These are phyloP conservation scores for Arnoldichthys spilopterus DNA, from an alignment of 2,797 vertebrate species.

Conservation along the genomic window DNA sequence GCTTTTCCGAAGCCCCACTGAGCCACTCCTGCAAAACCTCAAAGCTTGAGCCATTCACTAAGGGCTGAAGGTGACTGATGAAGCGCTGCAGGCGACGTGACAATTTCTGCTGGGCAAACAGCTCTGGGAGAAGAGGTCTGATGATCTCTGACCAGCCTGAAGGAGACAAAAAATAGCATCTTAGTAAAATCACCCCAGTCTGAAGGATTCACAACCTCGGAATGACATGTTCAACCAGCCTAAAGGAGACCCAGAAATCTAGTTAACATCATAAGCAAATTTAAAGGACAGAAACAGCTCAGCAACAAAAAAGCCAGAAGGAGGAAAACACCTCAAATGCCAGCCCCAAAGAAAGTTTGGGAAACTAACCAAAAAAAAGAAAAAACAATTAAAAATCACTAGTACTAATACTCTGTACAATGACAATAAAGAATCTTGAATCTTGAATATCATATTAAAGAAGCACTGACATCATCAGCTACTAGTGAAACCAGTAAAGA, in stretches of 20 bases:
- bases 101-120: slow-evolving; percentile 57
- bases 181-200: neutral
- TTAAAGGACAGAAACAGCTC: too few species aligned
- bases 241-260: neutral
- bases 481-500: too few species aligned
- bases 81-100: slow-evolving; percentile 55
- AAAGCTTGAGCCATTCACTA: neutral
- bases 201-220: too few species aligned
- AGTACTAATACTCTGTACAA: too few species aligned
- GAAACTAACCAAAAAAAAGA: too few species aligned
- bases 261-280: neutral
- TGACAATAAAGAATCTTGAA: too few species aligned
- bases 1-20: neutral
- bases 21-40: slow-evolving; percentile 50
- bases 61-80: neutral
- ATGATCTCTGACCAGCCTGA: slow-evolving; percentile 46
- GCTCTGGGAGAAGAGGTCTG: slow-evolving; percentile 57
- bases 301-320: too few species aligned
- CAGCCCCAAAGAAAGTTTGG: too few species aligned
- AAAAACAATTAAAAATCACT: too few species aligned
- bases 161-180: neutral
- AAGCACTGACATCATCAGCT: too few species aligned
- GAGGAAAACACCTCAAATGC: too few species aligned
- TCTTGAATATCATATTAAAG: too few species aligned
- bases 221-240: neutral